These are phyloP conservation scores for Apodemia duryi DNA, from an alignment of 2,888 invertebrate species.

Conservation along the genomic window DNA sequence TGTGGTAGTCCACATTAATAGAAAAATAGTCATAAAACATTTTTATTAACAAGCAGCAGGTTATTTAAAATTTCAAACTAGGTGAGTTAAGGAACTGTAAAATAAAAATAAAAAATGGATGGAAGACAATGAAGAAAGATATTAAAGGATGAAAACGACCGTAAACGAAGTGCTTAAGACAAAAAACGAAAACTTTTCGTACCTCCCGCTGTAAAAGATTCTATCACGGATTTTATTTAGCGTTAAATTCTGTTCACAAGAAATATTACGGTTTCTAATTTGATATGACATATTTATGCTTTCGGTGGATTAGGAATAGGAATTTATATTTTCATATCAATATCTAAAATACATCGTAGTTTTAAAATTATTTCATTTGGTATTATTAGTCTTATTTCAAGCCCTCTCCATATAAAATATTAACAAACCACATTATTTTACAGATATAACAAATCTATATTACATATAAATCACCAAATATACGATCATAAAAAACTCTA, in stretches of 20 bases:
- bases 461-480: no score
- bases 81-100: conserved; percentile 19
- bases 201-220: conserved; percentile 15
- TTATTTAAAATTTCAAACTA: conserved; percentile 19
- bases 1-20: no score
- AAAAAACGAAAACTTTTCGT: conserved; percentile 53
- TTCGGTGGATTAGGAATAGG: not conserved
- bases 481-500: no score
- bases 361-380: no score
- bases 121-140: conserved; percentile 51
- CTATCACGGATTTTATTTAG: conserved; percentile 19
- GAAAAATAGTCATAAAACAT: not conserved
- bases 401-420: no score
- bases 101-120: conserved; percentile 30
- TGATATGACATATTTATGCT: conserved; percentile 5
- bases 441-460: no score
- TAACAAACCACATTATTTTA: no score
- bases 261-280: not conserved
- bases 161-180: conserved; percentile 54
- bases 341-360: not conserved
- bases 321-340: not conserved
- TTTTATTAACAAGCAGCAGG: not conserved
- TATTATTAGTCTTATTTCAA: no score
- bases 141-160: conserved; percentile 60
- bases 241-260: not conserved